Base-by-base conservation (phyloP, 1,140 invertebrate genomes). In the Zaprionus ghesquierei region DNA sequence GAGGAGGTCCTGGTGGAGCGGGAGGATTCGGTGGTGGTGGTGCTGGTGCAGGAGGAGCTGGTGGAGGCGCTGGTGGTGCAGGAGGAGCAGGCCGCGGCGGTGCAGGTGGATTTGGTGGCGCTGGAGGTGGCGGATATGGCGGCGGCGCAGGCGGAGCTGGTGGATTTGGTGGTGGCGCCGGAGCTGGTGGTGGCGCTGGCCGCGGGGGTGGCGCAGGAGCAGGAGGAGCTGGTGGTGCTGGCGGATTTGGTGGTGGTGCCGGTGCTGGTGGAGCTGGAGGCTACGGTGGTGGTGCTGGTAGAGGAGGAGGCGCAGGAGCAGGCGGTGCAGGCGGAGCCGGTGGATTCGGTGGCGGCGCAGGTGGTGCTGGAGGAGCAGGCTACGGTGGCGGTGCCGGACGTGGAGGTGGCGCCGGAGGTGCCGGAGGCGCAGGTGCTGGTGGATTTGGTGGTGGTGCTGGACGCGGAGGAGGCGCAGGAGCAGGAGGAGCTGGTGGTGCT, bases 291-390 rank as follows among this genome's bases (percentile, higher is more conserved):
- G 53, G 15, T 12, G 69, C 53, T 0, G 72, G 56, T 50, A 22
- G 20, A 23, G 60, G 51, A 20, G 69, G 73, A n/a, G n/a, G n/a
- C n/a, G n/a, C n/a, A 15, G 49, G 41, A 33, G 53, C 53, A 9
- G 73, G 73, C 5, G 66, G 81, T 9, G 77, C 93, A 1, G 91
- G 81, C 13, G 78, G 93, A 1, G 91, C 92, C 1, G 87, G 93
- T 12, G 91, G 93, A 2, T 82, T 41, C 12, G 75, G 71, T 9
- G 61, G 55, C 22, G 93, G 92, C 5, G 90, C 93, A 10, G 91
- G 93, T 13, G 91, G 84, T 12, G 90, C 91, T 41, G 90, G 79
- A 2, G 84, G 91, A 0, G 53, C 58, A 1, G 86, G 93, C 0
- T 85, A 92, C 94, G 69, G 93, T 10, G 54, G 53, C 12, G 55